Evolutionary conservation across 2,113 vertebrate species (phyloP).

Genomic region (Cisticola juncidis): DNA sequence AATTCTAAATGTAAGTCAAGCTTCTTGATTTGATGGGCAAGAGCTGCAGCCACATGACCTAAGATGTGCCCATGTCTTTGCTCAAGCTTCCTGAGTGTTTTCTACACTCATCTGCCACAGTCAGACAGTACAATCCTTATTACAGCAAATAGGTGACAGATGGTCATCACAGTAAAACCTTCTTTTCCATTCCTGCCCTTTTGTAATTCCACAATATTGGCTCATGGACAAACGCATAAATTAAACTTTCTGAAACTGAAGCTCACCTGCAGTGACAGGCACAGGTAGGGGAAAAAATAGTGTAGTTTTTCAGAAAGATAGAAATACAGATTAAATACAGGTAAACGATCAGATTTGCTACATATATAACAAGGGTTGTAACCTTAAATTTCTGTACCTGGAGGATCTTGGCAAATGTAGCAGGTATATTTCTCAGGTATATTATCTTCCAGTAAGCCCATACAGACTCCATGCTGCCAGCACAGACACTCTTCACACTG

Average conservation of each 20-base stretch:
- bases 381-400: slow-evolving; percentile 80
- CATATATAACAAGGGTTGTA: neutral
- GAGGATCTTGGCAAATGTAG: slow-evolving; percentile 91
- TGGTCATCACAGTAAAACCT: neutral
- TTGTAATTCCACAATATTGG: neutral
- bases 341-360: neutral
- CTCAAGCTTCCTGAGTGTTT: neutral
- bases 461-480: slow-evolving; percentile 98
- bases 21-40: neutral
- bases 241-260: neutral
- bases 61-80: neutral
- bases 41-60: neutral
- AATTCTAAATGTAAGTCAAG: no score
- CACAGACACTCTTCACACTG: slow-evolving; percentile 95
- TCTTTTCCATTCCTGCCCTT: neutral
- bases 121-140: neutral
- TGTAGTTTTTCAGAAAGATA: neutral
- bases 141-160: neutral
- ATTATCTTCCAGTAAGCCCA: slow-evolving; percentile 95
- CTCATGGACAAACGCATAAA: neutral
- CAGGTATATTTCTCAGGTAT: slow-evolving; percentile 94
- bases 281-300: neutral
- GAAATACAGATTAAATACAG: neutral
- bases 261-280: neutral
- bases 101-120: neutral